Evolutionary conservation across 2,888 invertebrate genomes (phyloP).

Genomic region (Scaptomyza tumidula): DNA sequence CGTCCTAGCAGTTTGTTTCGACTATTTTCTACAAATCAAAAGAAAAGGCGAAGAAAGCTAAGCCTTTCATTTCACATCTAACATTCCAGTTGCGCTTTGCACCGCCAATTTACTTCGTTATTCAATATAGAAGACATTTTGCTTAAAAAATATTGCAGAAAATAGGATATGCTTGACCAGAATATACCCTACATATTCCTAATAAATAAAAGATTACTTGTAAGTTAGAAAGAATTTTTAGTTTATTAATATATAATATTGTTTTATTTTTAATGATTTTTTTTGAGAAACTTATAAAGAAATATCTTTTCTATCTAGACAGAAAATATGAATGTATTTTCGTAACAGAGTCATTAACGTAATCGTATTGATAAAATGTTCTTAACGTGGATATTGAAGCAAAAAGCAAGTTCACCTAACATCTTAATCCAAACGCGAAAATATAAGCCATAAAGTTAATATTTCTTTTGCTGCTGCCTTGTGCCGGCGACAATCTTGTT

Average conservation of each 20-base stretch:
- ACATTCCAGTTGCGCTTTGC: slow-evolving; percentile 28
- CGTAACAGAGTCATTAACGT: neutral
- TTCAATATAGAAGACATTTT: slow-evolving; percentile 4
- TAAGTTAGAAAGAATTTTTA: neutral
- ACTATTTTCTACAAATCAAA: slow-evolving; percentile 28
- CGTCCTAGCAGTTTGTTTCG: neutral
- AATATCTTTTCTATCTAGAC: neutral
- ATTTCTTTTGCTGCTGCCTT: slow-evolving; percentile 4
- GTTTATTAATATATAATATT: neutral
- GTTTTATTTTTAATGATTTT: neutral
- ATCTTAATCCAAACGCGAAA: slow-evolving; percentile 59
- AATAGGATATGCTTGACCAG: neutral
- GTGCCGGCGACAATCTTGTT: slow-evolving; percentile 39
- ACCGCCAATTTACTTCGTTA: slow-evolving; percentile 37
- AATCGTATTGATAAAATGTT: neutral
- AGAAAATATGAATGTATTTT: neutral
- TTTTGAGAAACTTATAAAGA: no score
- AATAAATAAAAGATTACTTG: neutral
- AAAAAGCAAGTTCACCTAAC: slow-evolving; percentile 39
- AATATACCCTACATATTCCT: slow-evolving; percentile 8
- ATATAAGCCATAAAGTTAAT: slow-evolving; percentile 57
- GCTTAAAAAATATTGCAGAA: neutral
- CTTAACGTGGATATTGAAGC: slow-evolving; percentile 12
- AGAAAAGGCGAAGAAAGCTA: slow-evolving; percentile 43
- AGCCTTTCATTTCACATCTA: slow-evolving; percentile 42